A percentile compares a stretch with the other conserved stretches of the same genome.
These are phyloP conservation scores for Gorsachius goisagi DNA, from an alignment of 2,113 vertebrate genomes.

Conservation along the genomic window DNA sequence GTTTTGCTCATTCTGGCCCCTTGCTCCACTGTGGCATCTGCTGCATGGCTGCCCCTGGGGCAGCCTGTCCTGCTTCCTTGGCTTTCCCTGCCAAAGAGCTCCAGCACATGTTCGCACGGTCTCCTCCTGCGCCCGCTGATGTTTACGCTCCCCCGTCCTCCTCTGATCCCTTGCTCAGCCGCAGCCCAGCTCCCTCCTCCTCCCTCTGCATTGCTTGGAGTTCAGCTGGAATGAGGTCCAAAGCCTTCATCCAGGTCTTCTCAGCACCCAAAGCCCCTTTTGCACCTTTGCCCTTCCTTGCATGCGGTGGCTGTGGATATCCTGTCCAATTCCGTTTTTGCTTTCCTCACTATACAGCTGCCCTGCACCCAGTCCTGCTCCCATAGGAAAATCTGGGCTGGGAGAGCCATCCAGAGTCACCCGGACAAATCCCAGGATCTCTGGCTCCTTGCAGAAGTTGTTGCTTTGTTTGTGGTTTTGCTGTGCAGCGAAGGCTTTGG, in stretches of 20 bases:
- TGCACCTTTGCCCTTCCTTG: background rate
- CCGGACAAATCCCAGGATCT: background rate
- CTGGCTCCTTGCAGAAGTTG: background rate
- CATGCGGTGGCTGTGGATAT: background rate
- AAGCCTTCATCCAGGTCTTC: background rate
- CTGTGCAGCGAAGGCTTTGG: background rate
- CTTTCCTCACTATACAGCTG: background rate
- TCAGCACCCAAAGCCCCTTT: background rate
- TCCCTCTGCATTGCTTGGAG: background rate
- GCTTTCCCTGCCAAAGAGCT: background rate
- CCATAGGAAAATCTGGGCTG: background rate
- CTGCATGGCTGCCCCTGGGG: background rate
- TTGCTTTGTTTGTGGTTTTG: background rate
- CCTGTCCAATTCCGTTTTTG: background rate
- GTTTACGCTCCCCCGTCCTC: background rate
- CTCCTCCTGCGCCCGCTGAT: background rate
- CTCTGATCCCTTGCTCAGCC: background rate
- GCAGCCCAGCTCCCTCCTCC: background rate
- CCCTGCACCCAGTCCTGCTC: background rate
- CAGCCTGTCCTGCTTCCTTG: background rate
- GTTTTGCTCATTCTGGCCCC: background rate
- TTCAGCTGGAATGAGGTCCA: background rate
- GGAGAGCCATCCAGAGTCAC: background rate
- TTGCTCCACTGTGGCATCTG: background rate
- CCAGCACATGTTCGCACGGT: background rate